These are phyloP conservation scores for Crotophaga sulcirostris DNA, from an alignment of 2,113 vertebrate genomes.

Conservation along the genomic window DNA sequence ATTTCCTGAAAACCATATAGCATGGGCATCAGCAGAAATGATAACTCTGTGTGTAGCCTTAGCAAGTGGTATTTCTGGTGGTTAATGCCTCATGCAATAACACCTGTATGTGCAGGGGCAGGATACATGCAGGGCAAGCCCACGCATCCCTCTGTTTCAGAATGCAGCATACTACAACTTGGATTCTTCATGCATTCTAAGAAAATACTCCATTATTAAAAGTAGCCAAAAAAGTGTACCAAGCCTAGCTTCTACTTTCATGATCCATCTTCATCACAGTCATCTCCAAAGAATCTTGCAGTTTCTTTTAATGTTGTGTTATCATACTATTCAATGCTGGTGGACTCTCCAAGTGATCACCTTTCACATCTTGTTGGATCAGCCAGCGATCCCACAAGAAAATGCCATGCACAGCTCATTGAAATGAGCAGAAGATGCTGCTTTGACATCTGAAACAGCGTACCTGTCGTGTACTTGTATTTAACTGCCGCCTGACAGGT, in stretches of 20 bases:
- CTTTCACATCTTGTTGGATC: slow-evolving; percentile 56
- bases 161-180: neutral
- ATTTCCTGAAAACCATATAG: neutral
- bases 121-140: neutral
- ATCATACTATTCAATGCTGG: neutral
- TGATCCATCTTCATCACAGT: neutral
- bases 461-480: slow-evolving; percentile 36
- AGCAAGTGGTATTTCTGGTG: neutral
- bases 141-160: neutral
- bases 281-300: neutral
- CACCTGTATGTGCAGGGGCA: neutral
- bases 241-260: neutral
- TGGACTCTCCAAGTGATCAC: slow-evolving; percentile 43
- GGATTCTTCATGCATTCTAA: neutral
- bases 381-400: slow-evolving; percentile 50
- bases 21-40: neutral
- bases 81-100: neutral
- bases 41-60: neutral
- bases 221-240: neutral
- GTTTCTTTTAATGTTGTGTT: slow-evolving; percentile 17
- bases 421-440: slow-evolving; percentile 62
- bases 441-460: slow-evolving; percentile 53
- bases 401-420: slow-evolving; percentile 30
- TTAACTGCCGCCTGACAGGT: slow-evolving; percentile 65
- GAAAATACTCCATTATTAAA: neutral